A percentile compares a stretch with the other conserved stretches of the same genome.
Conservation (phyloP, 1,140 invertebrate genomes). For the Psilanteris sp. region DNA sequence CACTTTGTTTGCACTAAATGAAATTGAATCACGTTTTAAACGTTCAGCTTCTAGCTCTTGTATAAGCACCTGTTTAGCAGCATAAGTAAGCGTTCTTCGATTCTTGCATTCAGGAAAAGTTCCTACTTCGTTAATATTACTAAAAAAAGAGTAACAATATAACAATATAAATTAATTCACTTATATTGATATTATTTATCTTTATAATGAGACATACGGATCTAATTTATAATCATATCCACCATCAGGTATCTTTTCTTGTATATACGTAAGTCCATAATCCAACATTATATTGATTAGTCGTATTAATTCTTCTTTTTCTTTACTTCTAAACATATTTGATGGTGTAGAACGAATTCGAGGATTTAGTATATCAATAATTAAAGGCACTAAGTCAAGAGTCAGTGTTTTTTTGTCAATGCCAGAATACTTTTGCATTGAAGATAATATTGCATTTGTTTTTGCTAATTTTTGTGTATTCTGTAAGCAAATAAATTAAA, state of each 20-base stretch:
- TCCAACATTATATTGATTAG: conserved; percentile 93
- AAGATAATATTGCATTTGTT: conserved; percentile 82
- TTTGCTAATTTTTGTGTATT: conserved; percentile 80
- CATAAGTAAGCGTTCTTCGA: conserved; percentile 81
- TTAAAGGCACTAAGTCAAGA: conserved; percentile 87
- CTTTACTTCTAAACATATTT: conserved; percentile 87
- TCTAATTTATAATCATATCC: conserved; percentile 90
- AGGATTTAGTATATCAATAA: conserved; percentile 89
- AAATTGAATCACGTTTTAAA: conserved; percentile 80
- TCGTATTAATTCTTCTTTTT: conserved; percentile 85
- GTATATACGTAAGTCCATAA: conserved; percentile 92
- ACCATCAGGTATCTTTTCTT: conserved; percentile 88
- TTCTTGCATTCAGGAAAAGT: conserved; percentile 72
- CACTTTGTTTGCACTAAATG: conserved; percentile 57
- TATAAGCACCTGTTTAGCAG: conserved; percentile 88
- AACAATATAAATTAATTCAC: not conserved
- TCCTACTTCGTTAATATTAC: conserved; percentile 71
- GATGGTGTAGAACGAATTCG: conserved; percentile 86
- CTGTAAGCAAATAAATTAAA: too few relatives aligned
- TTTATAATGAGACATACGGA: conserved; percentile 88
- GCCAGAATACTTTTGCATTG: conserved; percentile 82
- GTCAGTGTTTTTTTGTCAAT: conserved; percentile 82
- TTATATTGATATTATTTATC: too few relatives aligned
- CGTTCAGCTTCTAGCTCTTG: conserved; percentile 88
- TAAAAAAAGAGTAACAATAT: not conserved